Evolutionary conservation across 2,113 vertebrate species (phyloP), one percentile per base, ranked within the genome.

Genomic region (Cyprinodon variegatus): DNA sequence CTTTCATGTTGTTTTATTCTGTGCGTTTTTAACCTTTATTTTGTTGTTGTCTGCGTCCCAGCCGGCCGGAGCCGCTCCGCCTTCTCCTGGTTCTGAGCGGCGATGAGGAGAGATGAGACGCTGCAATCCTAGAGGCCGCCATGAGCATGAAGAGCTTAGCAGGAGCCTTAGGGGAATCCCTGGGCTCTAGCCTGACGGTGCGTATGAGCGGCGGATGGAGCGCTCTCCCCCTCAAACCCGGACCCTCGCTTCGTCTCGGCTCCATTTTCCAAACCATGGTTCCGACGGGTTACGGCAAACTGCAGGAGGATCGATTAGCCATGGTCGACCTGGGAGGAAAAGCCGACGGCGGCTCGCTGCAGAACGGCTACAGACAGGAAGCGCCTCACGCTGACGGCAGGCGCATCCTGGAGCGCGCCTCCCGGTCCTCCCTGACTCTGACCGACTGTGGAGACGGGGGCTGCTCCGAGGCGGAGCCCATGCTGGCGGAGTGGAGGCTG

Each of bases 261-360:
- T 96, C 94, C 7, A 76, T 99, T 11, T 91, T 99, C 78, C 93
- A 97, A 77, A 97, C 95, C 81, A 98, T 99, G 96, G 97, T 99
- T 74, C 97, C 98, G 3, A 93, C 96, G 14, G 96, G 95, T 74
- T 98, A 97, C 82, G 96, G 95, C 85, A 96, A 96, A 61, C 95
- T 94, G 39, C 97, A 96, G 88, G 97, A 99, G 67, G 98, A 99
- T 80, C 93, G 95, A 37, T 92, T 97, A 65, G 94, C 97, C 78
- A 96, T 97, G 91, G 88, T 91, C 38, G 97, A 96, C 10, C 77
- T 95, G 3, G 85, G 94, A 45, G 82, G 94, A 1, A 96, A 96
- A 91, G 94, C 95, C 0, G 96, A 97, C 89, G 91, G 90, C n/a
- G 90, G 94, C 67, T 85, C 93, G 3, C 83, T 95, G 29, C 95